Conservation (phyloP, 1,140 invertebrate species). For the Apis mellifera region DNA sequence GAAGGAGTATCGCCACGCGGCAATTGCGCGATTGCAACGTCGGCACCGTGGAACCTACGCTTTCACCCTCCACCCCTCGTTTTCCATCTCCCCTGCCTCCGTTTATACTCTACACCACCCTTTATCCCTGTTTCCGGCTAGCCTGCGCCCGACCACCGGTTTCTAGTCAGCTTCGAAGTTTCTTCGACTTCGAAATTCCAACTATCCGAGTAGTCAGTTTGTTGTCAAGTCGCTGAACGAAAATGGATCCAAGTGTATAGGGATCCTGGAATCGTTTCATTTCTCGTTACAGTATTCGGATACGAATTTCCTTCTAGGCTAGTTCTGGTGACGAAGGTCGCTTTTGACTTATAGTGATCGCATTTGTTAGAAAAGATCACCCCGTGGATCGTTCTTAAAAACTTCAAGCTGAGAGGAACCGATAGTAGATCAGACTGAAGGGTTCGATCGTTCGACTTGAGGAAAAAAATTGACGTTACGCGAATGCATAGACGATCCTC, state of each 20-base stretch:
- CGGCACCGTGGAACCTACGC: conserved; percentile 31
- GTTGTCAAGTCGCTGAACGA: background rate
- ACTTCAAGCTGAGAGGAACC: background rate
- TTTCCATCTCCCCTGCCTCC: background rate
- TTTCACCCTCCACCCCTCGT: background rate
- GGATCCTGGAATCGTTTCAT: background rate
- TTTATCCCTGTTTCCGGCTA: background rate
- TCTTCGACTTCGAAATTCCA: background rate
- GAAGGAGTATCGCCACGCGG: conserved; percentile 74
- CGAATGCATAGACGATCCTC: conserved; percentile 5
- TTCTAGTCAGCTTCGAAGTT: background rate
- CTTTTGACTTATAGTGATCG: background rate
- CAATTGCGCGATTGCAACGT: conserved; percentile 45
- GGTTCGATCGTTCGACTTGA: background rate
- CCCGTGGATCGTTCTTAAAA: background rate
- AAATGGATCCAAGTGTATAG: background rate
- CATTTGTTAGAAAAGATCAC: background rate
- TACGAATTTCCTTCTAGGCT: background rate
- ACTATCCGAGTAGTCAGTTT: background rate
- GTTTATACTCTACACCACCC: background rate
- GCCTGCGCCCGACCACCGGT: background rate
- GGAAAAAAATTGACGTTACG: background rate
- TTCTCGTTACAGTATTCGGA: background rate
- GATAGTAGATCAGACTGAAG: no score
- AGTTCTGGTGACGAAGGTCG: background rate